Evolutionary conservation across 35 echinoderm and acorn worm genomes (phyloP), one percentile per base, ranked within the genome.

Genomic region (Patiria miniata): DNA sequence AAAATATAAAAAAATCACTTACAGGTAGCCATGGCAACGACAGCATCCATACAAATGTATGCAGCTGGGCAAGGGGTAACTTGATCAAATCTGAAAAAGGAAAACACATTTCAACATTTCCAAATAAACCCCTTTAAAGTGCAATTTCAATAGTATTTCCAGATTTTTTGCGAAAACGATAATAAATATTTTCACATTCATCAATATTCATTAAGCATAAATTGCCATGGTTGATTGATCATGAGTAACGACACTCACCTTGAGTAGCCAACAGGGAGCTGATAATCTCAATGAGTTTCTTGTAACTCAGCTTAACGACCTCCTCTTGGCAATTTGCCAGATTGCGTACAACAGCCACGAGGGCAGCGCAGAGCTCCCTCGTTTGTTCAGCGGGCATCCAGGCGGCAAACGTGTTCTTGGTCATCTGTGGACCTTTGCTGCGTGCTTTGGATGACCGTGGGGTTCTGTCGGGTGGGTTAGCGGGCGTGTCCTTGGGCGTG

Each of bases 1-100:
- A n/a, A n/a, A n/a, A n/a, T 61, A 68, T 19, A 6, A 81, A 47
- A 69, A 61, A 4, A 87, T 34, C 7, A 92, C 91, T 93, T 88
- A 97, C 95, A 21, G 87, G 87, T 58, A 97, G 65, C 95, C 95
- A 97, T 51, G 95, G 95, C 22, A 97, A 32, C 33, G 91, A 97
- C 7, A 93, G 39, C 9, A 97, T 90, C 95, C 95, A 97, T 39
- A 59, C 79, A 68, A 76, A 81, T 9, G 84, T 57, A 22, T 95
- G 82, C 8, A 82, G 54, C 39, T 91, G 73, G 1, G 81, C 76
- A 9, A 50, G 15, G 42, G 90, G 90, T 18, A 89, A 78, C 7
- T 78, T 78, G 5, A 88, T 57, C 9, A 77, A 28, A 81, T 88
- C 89, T 95, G 59, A 79, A 83, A 44, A 83, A 85, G 14, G 68